phyloP scores from a whole-genome alignment of 2,888 invertebrate genomes.

The Cheilosia vernalis region DNA sequence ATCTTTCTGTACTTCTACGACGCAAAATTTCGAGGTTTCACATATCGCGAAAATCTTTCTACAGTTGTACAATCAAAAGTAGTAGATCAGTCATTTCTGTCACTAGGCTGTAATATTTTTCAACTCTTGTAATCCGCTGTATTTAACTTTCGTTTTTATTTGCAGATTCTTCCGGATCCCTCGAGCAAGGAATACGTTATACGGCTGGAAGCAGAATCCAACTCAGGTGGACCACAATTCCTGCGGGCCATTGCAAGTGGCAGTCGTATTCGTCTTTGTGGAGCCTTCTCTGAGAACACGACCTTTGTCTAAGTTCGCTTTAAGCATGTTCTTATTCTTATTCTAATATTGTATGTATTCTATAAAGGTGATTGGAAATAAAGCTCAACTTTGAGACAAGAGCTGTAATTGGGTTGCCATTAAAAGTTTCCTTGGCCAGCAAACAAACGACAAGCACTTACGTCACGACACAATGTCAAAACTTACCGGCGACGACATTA shows the following conservation, averaged over 20 bases:
- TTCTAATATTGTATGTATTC: conserved; percentile 12
- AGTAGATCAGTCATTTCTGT: too few species aligned
- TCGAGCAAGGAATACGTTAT: conserved; percentile 84
- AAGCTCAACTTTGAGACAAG: conserved; percentile 59
- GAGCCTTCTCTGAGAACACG: conserved; percentile 91
- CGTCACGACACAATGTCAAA: conserved; percentile 13
- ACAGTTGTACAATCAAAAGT: too few species aligned
- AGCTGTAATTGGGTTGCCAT: conserved; percentile 49
- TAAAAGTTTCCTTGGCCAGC: conserved; percentile 46
- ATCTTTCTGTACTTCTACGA: too few species aligned
- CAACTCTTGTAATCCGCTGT: background rate
- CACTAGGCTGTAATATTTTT: too few species aligned
- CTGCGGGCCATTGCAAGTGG: conserved; percentile 87
- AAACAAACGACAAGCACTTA: conserved; percentile 17
- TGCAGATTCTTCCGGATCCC: conserved; percentile 76
- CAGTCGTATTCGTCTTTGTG: conserved; percentile 88
- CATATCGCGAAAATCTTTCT: too few species aligned
- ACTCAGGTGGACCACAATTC: conserved; percentile 81
- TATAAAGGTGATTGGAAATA: conserved; percentile 69
- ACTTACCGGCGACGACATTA: conserved; percentile 16
- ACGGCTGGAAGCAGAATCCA: conserved; percentile 82
- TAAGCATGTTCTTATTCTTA: conserved; percentile 14
- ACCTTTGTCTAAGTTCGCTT: conserved; percentile 84
- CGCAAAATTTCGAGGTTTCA: too few species aligned
- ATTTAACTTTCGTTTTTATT: background rate